phyloP scores from a whole-genome alignment of 2,797 vertebrate species.

The Cuniculus paca region DNA sequence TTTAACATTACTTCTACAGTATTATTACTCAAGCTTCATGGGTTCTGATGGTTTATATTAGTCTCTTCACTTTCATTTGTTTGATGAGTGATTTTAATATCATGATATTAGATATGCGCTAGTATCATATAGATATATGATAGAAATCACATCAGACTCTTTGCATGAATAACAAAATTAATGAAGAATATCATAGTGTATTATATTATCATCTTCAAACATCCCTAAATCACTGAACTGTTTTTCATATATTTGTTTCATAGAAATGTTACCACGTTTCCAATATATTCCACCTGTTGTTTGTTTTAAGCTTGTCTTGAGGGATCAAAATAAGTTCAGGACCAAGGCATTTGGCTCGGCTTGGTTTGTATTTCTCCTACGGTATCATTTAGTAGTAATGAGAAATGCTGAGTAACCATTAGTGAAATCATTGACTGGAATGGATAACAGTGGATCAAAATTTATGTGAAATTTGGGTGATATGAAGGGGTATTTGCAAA shows the following conservation, averaged over 20 bases:
- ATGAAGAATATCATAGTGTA: background rate
- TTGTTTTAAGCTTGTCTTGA: background rate
- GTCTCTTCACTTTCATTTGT: background rate
- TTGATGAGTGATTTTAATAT: background rate
- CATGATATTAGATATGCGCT: background rate
- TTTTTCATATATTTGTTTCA: background rate
- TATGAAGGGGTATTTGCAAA: background rate
- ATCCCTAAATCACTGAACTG: background rate
- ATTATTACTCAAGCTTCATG: background rate
- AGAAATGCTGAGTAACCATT: background rate
- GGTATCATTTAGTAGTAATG: background rate
- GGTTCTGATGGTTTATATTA: background rate
- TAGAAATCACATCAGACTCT: background rate
- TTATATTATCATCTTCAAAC: background rate
- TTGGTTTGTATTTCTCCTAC: background rate
- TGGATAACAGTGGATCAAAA: background rate
- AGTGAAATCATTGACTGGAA: background rate
- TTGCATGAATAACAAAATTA: background rate
- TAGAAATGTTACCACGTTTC: background rate
- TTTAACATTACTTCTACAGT: background rate
- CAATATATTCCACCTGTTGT: background rate
- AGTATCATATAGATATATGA: background rate
- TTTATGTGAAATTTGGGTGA: background rate
- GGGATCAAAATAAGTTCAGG: background rate
- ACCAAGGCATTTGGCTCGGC: background rate